A percentile compares a stretch with the other conserved stretches of the same genome.
Evolutionary conservation across 2,113 vertebrate species (phyloP).

Genomic region (Tupaia chinensis): DNA sequence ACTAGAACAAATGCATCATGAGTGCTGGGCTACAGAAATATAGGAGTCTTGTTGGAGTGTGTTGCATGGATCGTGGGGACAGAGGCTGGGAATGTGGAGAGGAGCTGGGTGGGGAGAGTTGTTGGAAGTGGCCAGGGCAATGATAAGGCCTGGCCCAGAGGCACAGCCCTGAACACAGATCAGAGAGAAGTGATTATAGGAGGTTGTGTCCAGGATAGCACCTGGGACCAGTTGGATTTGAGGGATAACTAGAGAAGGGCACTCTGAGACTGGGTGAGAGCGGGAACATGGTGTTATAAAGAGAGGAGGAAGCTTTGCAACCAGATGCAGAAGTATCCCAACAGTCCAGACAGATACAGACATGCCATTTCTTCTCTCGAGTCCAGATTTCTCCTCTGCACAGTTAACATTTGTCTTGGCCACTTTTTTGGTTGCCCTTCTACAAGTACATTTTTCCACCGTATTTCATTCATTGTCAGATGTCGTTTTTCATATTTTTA

Average conservation of each 20-base stretch:
- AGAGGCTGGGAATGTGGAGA: background rate
- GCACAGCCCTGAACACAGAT: background rate
- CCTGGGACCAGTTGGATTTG: background rate
- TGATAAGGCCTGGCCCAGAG: background rate
- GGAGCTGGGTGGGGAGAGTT: background rate
- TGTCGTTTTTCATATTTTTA: background rate
- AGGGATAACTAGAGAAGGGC: background rate
- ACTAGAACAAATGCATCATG: background rate
- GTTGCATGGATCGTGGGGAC: background rate
- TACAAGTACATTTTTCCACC: background rate
- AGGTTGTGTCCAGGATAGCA: background rate
- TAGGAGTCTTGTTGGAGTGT: background rate
- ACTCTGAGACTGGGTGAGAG: too few relatives aligned
- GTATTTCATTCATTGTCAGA: background rate
- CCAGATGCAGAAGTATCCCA: background rate
- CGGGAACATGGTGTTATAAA: background rate
- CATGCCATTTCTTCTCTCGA: background rate
- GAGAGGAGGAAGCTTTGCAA: background rate
- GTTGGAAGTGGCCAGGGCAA: background rate
- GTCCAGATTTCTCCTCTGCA: background rate
- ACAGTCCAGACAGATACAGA: background rate
- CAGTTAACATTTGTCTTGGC: background rate
- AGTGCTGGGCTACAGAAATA: background rate
- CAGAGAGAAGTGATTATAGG: background rate
- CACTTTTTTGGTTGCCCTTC: background rate